A percentile compares a stretch with the other conserved stretches of the same genome.
These are phyloP conservation scores for Euplagia quadripunctaria DNA, from an alignment of 2,888 invertebrate genomes.

Conservation along the genomic window DNA sequence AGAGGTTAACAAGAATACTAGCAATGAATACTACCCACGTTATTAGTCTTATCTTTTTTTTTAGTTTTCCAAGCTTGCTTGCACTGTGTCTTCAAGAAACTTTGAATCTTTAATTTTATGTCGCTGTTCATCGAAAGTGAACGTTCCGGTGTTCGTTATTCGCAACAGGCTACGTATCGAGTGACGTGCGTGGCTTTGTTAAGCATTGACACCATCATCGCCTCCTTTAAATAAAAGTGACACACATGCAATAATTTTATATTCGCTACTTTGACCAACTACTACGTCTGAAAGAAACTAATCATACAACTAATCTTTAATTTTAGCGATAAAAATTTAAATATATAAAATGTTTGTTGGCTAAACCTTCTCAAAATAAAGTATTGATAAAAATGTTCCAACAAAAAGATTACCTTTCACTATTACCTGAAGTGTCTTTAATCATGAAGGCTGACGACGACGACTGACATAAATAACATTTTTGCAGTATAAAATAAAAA, in stretches of 20 bases:
- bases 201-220: constrained; percentile 57
- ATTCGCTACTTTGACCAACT: constrained; percentile 30
- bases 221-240: constrained; percentile 45
- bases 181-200: constrained; percentile 74
- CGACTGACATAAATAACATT: no score
- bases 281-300: constrained; percentile 9
- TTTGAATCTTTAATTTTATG: constrained; percentile 55
- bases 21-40: no score
- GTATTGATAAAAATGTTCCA: no score
- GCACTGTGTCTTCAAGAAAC: constrained; percentile 45
- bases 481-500: no score
- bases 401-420: no score
- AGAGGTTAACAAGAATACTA: no score
- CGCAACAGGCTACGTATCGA: constrained; percentile 64
- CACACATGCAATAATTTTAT: constrained; percentile 53
- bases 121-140: constrained; percentile 81
- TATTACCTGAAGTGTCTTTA: no score
- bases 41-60: no score
- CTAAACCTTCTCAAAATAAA: not conserved
- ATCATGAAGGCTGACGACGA: no score
- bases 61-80: constrained; percentile 37
- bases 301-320: constrained; percentile 17
- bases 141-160: constrained; percentile 83
- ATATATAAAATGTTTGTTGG: not conserved
- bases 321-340: not conserved